Evolutionary conservation across 2,797 vertebrate species (phyloP).

Genomic region (Australoheros facetus): DNA sequence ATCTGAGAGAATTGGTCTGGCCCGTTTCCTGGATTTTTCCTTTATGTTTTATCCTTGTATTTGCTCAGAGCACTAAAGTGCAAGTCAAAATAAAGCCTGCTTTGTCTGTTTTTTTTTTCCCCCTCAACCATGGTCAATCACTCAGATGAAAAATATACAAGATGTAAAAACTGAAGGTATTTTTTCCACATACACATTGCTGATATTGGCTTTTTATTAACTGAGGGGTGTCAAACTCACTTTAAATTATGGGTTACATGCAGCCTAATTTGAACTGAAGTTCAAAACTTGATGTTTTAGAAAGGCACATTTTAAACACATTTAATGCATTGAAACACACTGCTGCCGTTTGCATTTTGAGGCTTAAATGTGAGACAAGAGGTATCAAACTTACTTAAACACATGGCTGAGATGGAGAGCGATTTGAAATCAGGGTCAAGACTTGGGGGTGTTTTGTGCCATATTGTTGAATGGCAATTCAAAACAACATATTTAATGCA

Average conservation of each 20-base stretch:
- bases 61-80: not conserved
- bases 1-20: slow-evolving; percentile 21
- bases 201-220: not conserved
- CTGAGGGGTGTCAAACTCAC: not conserved
- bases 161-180: not conserved
- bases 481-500: too few species aligned
- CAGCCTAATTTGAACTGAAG: not conserved
- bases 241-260: not conserved
- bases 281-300: too few species aligned
- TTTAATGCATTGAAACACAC: too few species aligned
- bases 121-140: not conserved
- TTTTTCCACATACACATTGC: not conserved
- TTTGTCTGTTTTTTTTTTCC: not conserved
- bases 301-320: not conserved
- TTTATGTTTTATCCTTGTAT: slow-evolving; percentile 10
- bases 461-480: too few species aligned
- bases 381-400: not conserved
- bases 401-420: not conserved
- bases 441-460: not conserved
- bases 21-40: slow-evolving; percentile 7
- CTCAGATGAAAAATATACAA: not conserved
- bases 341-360: not conserved
- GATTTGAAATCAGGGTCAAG: not conserved
- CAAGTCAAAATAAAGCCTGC: slow-evolving; percentile 2
- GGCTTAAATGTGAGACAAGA: not conserved